A percentile compares a stretch with the other conserved stretches of the same genome.
phyloP scores from a whole-genome alignment of 2,113 vertebrate species.

The Acrocephalus kingi region DNA sequence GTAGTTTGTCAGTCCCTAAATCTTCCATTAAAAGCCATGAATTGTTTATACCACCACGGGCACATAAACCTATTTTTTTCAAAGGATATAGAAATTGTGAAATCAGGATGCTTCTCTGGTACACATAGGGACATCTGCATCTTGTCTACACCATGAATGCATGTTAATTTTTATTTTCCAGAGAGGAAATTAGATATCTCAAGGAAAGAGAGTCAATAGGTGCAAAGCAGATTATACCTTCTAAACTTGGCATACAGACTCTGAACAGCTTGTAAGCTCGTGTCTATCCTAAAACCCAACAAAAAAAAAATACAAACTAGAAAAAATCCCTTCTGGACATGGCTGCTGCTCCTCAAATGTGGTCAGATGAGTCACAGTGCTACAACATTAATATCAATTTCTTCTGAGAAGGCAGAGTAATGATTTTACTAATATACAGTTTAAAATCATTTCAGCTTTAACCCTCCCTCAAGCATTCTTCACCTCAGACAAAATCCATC shows the following conservation, averaged over 20 bases:
- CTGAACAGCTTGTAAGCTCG: not conserved
- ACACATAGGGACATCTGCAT: not conserved
- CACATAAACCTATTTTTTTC: not conserved
- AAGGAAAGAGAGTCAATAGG: not conserved
- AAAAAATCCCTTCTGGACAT: not conserved
- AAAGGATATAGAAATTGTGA: not conserved
- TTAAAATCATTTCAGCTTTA: not conserved
- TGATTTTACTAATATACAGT: not conserved
- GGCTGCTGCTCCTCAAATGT: not conserved
- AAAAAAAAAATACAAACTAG: not conserved
- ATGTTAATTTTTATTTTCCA: not conserved
- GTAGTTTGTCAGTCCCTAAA: not conserved
- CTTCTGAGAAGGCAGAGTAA: not conserved
- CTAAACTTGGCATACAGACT: not conserved
- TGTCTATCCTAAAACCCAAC: not conserved
- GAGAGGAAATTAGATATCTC: not conserved
- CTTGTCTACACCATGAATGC: not conserved
- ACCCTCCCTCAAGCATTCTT: not conserved
- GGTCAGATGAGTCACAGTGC: not conserved
- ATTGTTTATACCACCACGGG: rapidly evolving
- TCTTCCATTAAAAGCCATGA: not conserved
- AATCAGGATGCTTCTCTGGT: not conserved
- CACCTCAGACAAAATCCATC: not conserved
- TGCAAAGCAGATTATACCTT: not conserved
- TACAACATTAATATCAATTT: not conserved